Evolutionary conservation across 2,888 invertebrate species (phyloP).

Genomic region (Troilus luridus): DNA sequence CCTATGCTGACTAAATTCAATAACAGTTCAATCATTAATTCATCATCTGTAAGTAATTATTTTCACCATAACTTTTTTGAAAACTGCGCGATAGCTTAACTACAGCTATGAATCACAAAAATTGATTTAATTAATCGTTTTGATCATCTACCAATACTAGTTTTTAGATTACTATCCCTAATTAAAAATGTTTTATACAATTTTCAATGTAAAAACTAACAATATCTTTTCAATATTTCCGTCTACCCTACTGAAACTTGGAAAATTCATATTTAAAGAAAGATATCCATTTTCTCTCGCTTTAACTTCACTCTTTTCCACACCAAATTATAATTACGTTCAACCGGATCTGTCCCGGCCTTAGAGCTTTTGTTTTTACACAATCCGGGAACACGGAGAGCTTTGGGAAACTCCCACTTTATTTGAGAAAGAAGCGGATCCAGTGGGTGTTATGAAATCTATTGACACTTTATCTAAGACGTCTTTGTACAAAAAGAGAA

Average conservation of each 20-base stretch:
- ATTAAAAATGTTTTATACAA: too few relatives aligned
- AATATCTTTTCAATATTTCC: neutral
- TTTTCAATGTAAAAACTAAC: too few relatives aligned
- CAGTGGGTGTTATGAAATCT: neutral
- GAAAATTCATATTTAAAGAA: slow-evolving; percentile 39
- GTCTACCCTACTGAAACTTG: neutral
- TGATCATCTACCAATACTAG: too few relatives aligned
- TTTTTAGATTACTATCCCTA: too few relatives aligned
- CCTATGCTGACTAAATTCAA: too few relatives aligned
- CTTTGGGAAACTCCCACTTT: neutral
- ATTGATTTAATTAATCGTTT: too few relatives aligned
- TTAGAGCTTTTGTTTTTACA: slow-evolving; percentile 40
- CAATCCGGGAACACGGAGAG: neutral
- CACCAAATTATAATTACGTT: slow-evolving; percentile 47
- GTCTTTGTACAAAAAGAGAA: neutral
- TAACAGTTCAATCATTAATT: too few relatives aligned
- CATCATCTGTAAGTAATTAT: too few relatives aligned
- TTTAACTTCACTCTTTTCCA: slow-evolving; percentile 24
- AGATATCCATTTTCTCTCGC: neutral
- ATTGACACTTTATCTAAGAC: neutral
- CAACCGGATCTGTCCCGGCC: slow-evolving; percentile 35
- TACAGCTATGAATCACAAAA: too few relatives aligned
- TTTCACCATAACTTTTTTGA: too few relatives aligned
- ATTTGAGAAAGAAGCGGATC: neutral
- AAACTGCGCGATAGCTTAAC: too few relatives aligned